Evolutionary conservation across 2,888 invertebrate genomes (phyloP), one percentile per base, ranked within the genome.

Genomic region (Chrysotoxum bicinctum): DNA sequence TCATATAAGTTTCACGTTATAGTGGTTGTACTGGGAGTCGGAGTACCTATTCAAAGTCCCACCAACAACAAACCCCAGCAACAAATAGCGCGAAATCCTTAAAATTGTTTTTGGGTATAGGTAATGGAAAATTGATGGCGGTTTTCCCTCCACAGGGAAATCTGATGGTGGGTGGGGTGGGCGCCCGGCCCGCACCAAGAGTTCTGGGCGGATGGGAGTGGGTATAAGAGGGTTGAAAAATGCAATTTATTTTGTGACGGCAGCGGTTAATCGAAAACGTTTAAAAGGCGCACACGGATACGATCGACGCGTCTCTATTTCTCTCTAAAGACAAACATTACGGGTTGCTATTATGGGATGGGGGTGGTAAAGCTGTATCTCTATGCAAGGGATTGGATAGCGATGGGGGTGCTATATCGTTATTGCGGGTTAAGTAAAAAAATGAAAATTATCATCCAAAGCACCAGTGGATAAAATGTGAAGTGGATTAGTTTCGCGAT

Each of bases 231-330:
- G 64, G 64, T 45, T 64, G 64, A 81, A 77, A 85, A 85, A 85
- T 85, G 81, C 85, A 85, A 85, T 85, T 85, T 85, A 85, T 85
- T 85, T 85, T 85, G 85, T 85, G 85, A 85, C 85, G 85, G 85
- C 85, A 80, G 85, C 85, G 85, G 85, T 85, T 85, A 85, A 85
- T 85, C 85, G 85, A 85, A 85, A 85, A 85, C 85, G 85, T 85
- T 85, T 85, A 85, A 85, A 81, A 85, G 85, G 85, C 85, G 68
- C 81, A 69, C 85, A 81, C 76, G 77, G 85, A 85, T 85, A 85
- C 85, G 81, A 85, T 85, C 85, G 85, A 85, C 81, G 81, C 85
- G 81, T 85, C 81, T 85, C 77, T 81, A 85, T 77, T 85, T 76
- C 85, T 58, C 81, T 85, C 76, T 72, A 85, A 85, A 81, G 85